These are phyloP conservation scores for Sinocyclocheilus maitianheensis DNA, from an alignment of 2,113 vertebrate genomes.

Conservation along the genomic window DNA sequence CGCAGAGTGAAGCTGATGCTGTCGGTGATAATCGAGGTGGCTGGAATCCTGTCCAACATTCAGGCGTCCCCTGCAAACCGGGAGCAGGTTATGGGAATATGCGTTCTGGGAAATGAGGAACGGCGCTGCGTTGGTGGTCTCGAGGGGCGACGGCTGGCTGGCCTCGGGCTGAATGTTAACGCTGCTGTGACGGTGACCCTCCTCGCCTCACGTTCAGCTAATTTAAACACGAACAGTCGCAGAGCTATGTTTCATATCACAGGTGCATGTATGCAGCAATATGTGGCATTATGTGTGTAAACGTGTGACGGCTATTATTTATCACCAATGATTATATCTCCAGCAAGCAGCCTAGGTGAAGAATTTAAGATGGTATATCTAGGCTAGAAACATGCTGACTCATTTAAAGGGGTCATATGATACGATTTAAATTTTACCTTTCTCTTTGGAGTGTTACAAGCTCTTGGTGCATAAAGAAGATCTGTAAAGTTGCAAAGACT, in stretches of 20 bases:
- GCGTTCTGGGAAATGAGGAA: constrained; percentile 56
- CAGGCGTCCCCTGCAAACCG: constrained; percentile 24
- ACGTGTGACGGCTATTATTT: background rate
- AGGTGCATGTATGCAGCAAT: background rate
- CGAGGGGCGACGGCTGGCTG: constrained; percentile 40
- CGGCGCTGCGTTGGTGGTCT: constrained; percentile 29
- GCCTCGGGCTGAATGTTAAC: constrained; percentile 50
- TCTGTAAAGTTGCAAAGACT: too few relatives aligned
- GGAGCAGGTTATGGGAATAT: constrained; percentile 29
- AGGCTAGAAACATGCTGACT: background rate
- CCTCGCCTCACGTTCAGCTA: constrained; percentile 15
- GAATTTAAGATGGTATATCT: background rate
- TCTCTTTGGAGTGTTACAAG: too few relatives aligned
- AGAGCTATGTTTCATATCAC: constrained; percentile 9
- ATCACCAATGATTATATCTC: background rate
- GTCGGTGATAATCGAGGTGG: constrained; percentile 34
- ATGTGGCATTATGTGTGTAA: background rate
- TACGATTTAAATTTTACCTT: too few relatives aligned
- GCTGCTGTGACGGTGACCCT: constrained; percentile 62
- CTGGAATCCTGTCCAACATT: constrained; percentile 22
- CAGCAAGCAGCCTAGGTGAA: background rate
- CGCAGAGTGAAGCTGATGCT: background rate
- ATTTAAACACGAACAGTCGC: constrained; percentile 22
- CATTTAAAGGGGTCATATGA: background rate
- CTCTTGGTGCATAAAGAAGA: too few relatives aligned